phyloP scores from a whole-genome alignment of 2,113 vertebrate species.

The Pipa parva region DNA sequence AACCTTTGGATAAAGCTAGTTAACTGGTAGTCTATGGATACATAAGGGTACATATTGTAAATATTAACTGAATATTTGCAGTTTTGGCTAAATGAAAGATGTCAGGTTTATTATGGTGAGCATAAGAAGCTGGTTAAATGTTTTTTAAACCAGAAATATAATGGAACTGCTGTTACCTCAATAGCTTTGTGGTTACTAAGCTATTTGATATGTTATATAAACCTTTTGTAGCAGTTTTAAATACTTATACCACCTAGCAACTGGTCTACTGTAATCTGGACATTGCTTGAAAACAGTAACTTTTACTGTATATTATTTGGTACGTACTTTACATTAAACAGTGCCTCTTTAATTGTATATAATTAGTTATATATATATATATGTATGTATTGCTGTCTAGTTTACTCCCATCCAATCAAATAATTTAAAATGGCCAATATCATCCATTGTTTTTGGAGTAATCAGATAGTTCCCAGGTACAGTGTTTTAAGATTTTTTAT shows the following conservation, averaged over 20 bases:
- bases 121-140: neutral
- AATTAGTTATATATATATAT: no score
- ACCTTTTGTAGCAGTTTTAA: conserved; percentile 3
- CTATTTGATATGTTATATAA: neutral
- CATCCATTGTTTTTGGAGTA: no score
- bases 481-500: no score
- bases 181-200: neutral
- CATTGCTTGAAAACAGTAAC: conserved; percentile 1
- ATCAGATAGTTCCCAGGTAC: no score
- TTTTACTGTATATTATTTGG: neutral
- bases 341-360: no score
- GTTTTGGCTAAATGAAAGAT: neutral
- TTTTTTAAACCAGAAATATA: neutral
- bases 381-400: no score
- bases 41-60: neutral
- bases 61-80: neutral
- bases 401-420: no score
- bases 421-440: no score
- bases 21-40: no score
- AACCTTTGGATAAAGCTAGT: no score
- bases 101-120: no score
- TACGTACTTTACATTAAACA: neutral
- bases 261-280: conserved; percentile 9
- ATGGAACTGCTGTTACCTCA: neutral
- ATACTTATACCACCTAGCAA: neutral